These are phyloP conservation scores for Euclidia mi DNA, from an alignment of 2,888 invertebrate species.

Conservation along the genomic window DNA sequence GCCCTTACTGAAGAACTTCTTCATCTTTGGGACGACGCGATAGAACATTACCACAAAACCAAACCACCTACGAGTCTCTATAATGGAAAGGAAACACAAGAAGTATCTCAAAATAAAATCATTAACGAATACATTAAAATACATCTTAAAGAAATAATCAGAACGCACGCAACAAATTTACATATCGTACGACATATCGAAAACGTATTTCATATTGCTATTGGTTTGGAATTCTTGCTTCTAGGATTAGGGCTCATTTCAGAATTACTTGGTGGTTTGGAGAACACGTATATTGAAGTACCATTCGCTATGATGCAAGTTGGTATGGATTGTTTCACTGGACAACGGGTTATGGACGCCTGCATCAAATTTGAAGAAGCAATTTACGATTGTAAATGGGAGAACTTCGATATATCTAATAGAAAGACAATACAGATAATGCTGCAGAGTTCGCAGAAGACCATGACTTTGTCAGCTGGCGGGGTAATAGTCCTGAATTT, in stretches of 20 bases:
- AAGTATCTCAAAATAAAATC: slow-evolving; percentile 13
- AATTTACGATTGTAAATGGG: slow-evolving; percentile 60
- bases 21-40: slow-evolving; percentile 67
- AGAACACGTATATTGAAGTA: slow-evolving; percentile 65
- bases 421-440: slow-evolving; percentile 64
- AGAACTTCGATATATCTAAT: slow-evolving; percentile 51
- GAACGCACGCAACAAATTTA: slow-evolving; percentile 51
- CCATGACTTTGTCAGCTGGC: slow-evolving; percentile 70
- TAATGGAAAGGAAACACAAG: slow-evolving; percentile 3
- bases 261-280: slow-evolving; percentile 66
- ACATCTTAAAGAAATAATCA: slow-evolving; percentile 33
- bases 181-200: slow-evolving; percentile 56
- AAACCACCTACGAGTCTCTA: slow-evolving; percentile 28
- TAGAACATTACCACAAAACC: slow-evolving; percentile 44
- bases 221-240: slow-evolving; percentile 65
- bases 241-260: slow-evolving; percentile 62
- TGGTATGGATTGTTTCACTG: slow-evolving; percentile 59
- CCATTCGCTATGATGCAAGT: slow-evolving; percentile 68
- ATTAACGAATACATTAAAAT: slow-evolving; percentile 32
- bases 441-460: slow-evolving; percentile 71
- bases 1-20: slow-evolving; percentile 69
- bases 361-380: slow-evolving; percentile 49
- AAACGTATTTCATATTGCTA: slow-evolving; percentile 55
- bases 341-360: slow-evolving; percentile 59
- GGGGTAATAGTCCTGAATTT: slow-evolving; percentile 66